A percentile compares a stretch with the other conserved stretches of the same genome.
phyloP scores from a whole-genome alignment of 1,140 invertebrate genomes.

The Diorhabda carinulata region DNA sequence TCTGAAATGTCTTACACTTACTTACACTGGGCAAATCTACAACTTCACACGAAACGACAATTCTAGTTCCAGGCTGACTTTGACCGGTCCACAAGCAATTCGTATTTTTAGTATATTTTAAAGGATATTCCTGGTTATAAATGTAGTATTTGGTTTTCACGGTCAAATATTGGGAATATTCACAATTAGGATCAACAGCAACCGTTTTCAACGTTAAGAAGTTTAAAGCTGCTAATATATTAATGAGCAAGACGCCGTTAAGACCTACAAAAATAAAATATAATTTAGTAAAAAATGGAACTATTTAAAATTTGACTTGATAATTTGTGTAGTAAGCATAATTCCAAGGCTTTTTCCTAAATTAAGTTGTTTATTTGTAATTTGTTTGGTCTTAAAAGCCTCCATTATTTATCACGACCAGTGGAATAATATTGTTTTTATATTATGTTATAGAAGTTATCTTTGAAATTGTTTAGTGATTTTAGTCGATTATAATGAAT shows the following conservation, averaged over 20 bases:
- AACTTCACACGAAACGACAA: conserved; percentile 37
- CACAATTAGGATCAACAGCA: conserved; percentile 31
- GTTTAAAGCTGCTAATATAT: conserved; percentile 25
- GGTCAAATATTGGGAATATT: conserved; percentile 38
- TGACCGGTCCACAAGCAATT: conserved; percentile 52
- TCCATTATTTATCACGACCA: no score
- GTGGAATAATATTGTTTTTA: no score
- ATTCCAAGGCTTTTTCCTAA: no score
- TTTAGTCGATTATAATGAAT: no score
- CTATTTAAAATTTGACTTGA: no score
- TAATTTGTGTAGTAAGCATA: no score
- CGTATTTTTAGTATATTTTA: conserved; percentile 44
- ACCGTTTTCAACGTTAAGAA: conserved; percentile 29
- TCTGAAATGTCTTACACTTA: conserved; percentile 1
- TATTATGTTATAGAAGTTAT: no score
- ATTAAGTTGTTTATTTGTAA: no score
- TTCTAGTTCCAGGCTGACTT: conserved; percentile 48
- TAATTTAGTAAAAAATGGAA: neutral
- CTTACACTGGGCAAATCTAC: conserved; percentile 53
- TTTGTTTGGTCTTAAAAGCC: no score
- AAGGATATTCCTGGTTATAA: conserved; percentile 51
- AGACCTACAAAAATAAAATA: conserved; percentile 13
- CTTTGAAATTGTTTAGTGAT: no score
- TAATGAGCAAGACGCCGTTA: conserved; percentile 15
- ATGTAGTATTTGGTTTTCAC: conserved; percentile 48